Evolutionary conservation across 2,797 vertebrate species (phyloP), one percentile per base, ranked within the genome.

Genomic region (Phoxinus dragarum): DNA sequence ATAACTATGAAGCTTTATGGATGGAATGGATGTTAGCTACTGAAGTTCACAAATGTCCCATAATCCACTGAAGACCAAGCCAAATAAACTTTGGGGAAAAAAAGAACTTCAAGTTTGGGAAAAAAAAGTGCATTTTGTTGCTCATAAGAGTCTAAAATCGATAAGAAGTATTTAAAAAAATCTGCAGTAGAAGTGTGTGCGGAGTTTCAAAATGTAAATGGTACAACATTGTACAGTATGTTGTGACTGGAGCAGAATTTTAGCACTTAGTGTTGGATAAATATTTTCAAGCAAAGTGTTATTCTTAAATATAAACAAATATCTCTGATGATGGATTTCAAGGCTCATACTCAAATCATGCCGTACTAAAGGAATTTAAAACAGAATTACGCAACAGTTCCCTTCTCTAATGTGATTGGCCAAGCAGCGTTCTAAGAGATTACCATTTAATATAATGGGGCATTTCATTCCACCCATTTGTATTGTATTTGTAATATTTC

Each of bases 41-140:
- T 83, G 27, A 69, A 84, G 27, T 69, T 68, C 14, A 84, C n/a
- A 84, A 84, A 84, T n/a, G 7, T 27, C 36, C 9, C n/a, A 69
- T 54, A 59, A 77, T 69, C 74, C 14, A 77, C n/a, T n/a, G 21
- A 68, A 66, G 73, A 78, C 27, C 40, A 34, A 78, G 49, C 47
- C 38, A 84, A 12, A 34, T 42, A 1, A 59, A 66, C 47, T 49
- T 40, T 36, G 6, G 36, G 17, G 27, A 27, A 27, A 23, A 74
- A 82, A 16, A 0, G 17, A 74, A 64, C 36, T 52, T 56, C 3
- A 54, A 47, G 42, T 47, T 47, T 14, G 1, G 6, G 12, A 71
- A 71, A 80, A 80, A 27, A n/a, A 64, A 12, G 38, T 38, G 12
- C 12, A 52, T 68, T 68, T 38, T 68, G 34, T 27, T 69, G 79